Conservation (phyloP, 2,888 invertebrate species). For the Spicauda simplicius region DNA sequence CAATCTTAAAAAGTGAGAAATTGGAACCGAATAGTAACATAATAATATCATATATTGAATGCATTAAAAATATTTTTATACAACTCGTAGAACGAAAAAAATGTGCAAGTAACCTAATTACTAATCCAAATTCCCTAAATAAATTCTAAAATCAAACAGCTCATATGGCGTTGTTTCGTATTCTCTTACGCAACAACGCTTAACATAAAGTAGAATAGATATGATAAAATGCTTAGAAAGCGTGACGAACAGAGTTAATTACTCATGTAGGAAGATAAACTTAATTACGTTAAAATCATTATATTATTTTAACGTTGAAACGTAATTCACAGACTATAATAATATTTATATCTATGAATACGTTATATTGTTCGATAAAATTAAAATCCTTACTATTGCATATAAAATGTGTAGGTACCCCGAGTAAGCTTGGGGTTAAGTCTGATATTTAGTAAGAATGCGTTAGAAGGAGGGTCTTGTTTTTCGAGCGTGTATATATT, state of each 20-base stretch:
- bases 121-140: not conserved
- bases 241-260: slow-evolving; percentile 57
- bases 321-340: not conserved
- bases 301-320: not conserved
- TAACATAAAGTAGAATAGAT: slow-evolving; percentile 6
- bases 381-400: not conserved
- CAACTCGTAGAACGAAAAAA: too few species aligned
- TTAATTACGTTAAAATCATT: slow-evolving; percentile 37
- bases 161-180: not conserved
- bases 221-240: slow-evolving; percentile 65
- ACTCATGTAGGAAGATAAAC: slow-evolving; percentile 42
- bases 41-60: too few species aligned
- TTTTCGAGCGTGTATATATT: too few species aligned
- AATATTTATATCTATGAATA: not conserved
- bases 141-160: not conserved
- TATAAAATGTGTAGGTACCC: not conserved
- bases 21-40: too few species aligned
- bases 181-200: not conserved
- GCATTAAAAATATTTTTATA: too few species aligned
- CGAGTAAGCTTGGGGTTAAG: too few species aligned
- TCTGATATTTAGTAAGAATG: too few species aligned
- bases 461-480: too few species aligned
- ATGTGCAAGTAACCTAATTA: too few species aligned
- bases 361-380: not conserved
- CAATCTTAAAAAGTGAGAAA: too few species aligned